A percentile compares a stretch with the other conserved stretches of the same genome.
These are phyloP conservation scores for Therioaphis trifolii DNA, from an alignment of 2,888 invertebrate species.

Conservation along the genomic window DNA sequence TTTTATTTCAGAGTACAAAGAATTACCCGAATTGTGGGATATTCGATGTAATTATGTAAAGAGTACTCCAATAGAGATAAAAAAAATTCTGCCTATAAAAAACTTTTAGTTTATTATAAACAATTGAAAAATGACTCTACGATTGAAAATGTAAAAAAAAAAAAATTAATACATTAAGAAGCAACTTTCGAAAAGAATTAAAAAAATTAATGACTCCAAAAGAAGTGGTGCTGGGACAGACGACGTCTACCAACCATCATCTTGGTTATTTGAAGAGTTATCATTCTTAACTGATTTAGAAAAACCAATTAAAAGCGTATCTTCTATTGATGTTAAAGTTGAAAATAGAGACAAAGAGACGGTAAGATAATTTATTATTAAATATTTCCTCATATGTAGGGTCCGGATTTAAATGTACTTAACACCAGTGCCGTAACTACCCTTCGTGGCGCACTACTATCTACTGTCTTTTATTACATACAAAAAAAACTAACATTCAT, in stretches of 20 bases:
- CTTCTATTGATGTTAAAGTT: background rate
- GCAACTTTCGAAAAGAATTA: conserved; percentile 15
- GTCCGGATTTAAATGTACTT: too few species aligned
- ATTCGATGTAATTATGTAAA: conserved; percentile 21
- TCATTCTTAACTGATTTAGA: background rate
- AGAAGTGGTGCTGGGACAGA: conserved; percentile 31
- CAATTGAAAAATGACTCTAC: background rate
- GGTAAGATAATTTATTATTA: conserved; percentile 7
- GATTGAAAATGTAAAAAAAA: conserved; percentile 27
- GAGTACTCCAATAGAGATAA: conserved; percentile 8
- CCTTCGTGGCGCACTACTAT: too few species aligned
- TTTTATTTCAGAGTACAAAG: conserved; percentile 12
- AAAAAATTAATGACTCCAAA: conserved; percentile 33
- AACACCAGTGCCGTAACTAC: too few species aligned
- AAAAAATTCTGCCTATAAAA: conserved; percentile 19
- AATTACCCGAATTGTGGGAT: conserved; percentile 35
- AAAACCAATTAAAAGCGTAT: conserved; percentile 1
- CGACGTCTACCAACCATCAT: conserved; percentile 12
- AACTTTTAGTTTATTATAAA: background rate
- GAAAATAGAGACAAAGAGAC: background rate
- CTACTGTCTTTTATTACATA: too few species aligned
- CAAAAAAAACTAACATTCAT: too few species aligned
- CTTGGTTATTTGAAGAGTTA: conserved; percentile 21
- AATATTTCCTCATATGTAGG: too few species aligned
- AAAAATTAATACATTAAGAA: background rate